phyloP scores from a whole-genome alignment of 2,888 invertebrate genomes.

The Yponomeuta sedellus region DNA sequence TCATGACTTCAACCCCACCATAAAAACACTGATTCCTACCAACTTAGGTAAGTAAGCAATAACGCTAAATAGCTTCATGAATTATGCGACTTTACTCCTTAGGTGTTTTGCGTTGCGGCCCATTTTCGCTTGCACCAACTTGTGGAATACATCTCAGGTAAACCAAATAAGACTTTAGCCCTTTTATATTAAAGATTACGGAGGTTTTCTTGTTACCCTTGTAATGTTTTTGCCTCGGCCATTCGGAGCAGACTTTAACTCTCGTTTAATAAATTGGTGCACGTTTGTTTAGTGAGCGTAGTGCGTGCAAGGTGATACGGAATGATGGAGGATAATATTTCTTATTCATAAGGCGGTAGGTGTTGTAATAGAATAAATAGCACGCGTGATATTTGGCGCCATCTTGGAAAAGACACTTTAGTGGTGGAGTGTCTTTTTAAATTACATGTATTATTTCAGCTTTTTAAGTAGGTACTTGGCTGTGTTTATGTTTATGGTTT shows the following conservation, averaged over 20 bases:
- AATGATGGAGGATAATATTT: slow-evolving; percentile 8
- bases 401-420: too few relatives aligned
- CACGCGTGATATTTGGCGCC: neutral
- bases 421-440: too few relatives aligned
- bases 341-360: neutral
- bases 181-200: neutral
- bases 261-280: slow-evolving; percentile 39
- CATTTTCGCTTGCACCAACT: slow-evolving; percentile 3
- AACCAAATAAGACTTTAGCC: neutral
- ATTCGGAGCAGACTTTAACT: slow-evolving; percentile 67
- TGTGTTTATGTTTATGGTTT: too few relatives aligned
- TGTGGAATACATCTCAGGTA: neutral
- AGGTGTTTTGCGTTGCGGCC: slow-evolving; percentile 13
- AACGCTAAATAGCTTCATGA: slow-evolving; percentile 71
- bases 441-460: too few relatives aligned
- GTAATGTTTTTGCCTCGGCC: slow-evolving; percentile 19
- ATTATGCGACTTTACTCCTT: slow-evolving; percentile 44
- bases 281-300: slow-evolving; percentile 8
- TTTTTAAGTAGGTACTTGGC: too few relatives aligned
- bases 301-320: slow-evolving; percentile 9
- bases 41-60: slow-evolving; percentile 58
- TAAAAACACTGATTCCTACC: slow-evolving; percentile 15
- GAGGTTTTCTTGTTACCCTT: neutral
- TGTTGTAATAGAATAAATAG: neutral
- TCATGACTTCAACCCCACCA: neutral